A percentile compares a stretch with the other conserved stretches of the same genome.
These are phyloP conservation scores for Pristionchus pacificus DNA, from an alignment of 1,140 invertebrate genomes.

Conservation along the genomic window DNA sequence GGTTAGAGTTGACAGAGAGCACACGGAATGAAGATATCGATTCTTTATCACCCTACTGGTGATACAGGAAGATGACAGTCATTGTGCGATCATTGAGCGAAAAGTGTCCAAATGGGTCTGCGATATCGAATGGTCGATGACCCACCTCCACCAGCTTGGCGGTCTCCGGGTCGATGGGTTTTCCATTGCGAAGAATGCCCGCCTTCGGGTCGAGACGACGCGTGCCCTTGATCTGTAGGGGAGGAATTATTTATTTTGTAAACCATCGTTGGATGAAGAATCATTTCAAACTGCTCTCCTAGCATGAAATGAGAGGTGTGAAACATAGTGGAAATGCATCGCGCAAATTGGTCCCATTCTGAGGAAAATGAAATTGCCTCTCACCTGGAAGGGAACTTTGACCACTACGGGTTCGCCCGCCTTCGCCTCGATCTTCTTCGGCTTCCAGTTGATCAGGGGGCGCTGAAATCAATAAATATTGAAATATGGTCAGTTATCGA, in stretches of 20 bases:
- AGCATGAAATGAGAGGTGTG: neutral
- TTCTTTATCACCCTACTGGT: too few relatives aligned
- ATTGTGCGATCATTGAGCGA: neutral
- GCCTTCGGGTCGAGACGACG: conserved; percentile 56
- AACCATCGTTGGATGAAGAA: too few relatives aligned
- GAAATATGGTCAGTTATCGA: too few relatives aligned
- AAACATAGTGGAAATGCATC: too few relatives aligned
- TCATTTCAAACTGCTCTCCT: too few relatives aligned
- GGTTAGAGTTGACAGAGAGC: too few relatives aligned
- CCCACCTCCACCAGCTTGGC: conserved; percentile 41
- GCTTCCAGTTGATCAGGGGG: conserved; percentile 54
- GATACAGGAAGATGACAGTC: neutral
- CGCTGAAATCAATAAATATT: too few relatives aligned
- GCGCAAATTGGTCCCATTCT: too few relatives aligned
- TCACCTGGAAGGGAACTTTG: conserved; percentile 48
- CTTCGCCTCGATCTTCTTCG: conserved; percentile 56
- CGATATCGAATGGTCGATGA: too few relatives aligned
- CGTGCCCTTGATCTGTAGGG: conserved; percentile 46
- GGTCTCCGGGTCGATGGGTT: conserved; percentile 49
- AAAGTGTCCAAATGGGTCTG: too few relatives aligned
- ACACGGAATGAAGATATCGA: too few relatives aligned
- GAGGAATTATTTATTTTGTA: neutral
- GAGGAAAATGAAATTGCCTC: too few relatives aligned
- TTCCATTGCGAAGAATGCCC: conserved; percentile 49
- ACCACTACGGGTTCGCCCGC: conserved; percentile 52